phyloP scores from a whole-genome alignment of 2,888 invertebrate genomes.

The Noctua pronuba region DNA sequence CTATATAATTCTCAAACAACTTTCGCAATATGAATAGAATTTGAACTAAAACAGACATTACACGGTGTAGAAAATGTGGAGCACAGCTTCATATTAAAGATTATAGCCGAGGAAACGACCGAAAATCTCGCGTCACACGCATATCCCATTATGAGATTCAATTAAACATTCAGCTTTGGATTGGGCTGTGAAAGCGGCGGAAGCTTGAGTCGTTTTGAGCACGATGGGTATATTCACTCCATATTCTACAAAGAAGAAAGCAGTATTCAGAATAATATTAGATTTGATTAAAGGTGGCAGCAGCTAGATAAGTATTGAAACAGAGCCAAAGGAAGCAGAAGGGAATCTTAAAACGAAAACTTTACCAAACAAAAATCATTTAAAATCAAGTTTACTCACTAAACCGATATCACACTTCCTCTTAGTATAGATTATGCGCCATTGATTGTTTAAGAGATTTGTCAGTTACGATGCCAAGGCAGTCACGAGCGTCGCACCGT shows the following conservation, averaged over 20 bases:
- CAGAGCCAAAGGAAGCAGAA: background rate
- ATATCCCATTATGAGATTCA: slow-evolving; percentile 77
- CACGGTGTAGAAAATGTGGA: slow-evolving; percentile 49
- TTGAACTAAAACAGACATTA: slow-evolving; percentile 50
- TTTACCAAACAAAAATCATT: background rate
- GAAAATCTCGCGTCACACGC: slow-evolving; percentile 64
- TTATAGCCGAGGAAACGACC: slow-evolving; percentile 62
- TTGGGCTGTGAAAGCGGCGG: slow-evolving; percentile 61
- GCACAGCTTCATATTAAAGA: slow-evolving; percentile 57
- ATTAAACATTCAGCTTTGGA: slow-evolving; percentile 76
- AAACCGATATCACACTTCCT: slow-evolving; percentile 4
- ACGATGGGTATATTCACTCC: slow-evolving; percentile 4
- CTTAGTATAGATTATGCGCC: slow-evolving; percentile 19
- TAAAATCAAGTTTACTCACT: background rate
- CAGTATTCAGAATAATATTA: background rate
- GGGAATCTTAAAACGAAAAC: background rate
- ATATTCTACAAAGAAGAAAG: background rate
- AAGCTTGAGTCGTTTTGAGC: slow-evolving; percentile 28
- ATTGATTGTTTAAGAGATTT: slow-evolving; percentile 50
- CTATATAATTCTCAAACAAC: slow-evolving; percentile 8
- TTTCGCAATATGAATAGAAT: slow-evolving; percentile 43
- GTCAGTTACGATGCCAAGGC: background rate
- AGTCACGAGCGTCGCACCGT: slow-evolving; percentile 15
- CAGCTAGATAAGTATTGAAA: background rate
- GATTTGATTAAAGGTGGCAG: background rate